Evolutionary conservation across 2,797 vertebrate genomes (phyloP).

Genomic region (Sebastes steindachneri): DNA sequence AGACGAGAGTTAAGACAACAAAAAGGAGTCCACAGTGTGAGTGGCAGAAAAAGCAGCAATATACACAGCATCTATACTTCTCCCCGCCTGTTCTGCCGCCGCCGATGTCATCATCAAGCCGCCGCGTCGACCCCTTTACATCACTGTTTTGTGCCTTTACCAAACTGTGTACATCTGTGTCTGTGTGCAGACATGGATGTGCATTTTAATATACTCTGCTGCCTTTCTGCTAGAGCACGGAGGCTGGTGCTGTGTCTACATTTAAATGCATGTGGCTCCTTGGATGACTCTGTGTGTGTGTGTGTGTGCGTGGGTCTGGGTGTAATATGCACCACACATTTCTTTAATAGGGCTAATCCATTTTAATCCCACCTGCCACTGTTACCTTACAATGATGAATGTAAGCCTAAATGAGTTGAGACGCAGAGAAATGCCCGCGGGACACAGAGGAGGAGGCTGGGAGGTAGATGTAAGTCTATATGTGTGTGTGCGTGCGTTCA

Average conservation of each 20-base stretch:
- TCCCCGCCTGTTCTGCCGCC: conserved; percentile 33
- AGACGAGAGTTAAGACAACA: conserved; percentile 84
- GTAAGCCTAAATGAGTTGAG: conserved; percentile 85
- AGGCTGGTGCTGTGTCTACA: conserved; percentile 2
- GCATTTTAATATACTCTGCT: conserved; percentile 20
- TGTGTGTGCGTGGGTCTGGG: conserved; percentile 8
- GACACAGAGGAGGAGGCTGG: conserved; percentile 73
- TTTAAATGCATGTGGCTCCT: conserved; percentile 33
- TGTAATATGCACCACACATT: conserved; percentile 81
- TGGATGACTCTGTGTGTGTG: conserved; percentile 11
- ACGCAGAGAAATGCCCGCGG: conserved; percentile 83
- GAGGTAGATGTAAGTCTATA: conserved; percentile 73
- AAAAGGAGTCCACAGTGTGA: conserved; percentile 80
- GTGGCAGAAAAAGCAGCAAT: conserved; percentile 72
- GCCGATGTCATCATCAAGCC: conserved; percentile 57
- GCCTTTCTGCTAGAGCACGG: neutral
- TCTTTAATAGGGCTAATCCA: conserved; percentile 86
- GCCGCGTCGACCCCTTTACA: conserved; percentile 53
- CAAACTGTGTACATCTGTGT: conserved; percentile 4
- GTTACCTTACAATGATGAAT: conserved; percentile 87
- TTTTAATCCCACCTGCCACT: conserved; percentile 89
- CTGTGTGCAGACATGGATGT: conserved; percentile 14
- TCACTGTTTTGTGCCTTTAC: conserved; percentile 23
- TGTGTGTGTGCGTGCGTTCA: conserved; percentile 37
- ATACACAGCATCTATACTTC: conserved; percentile 62